Evolutionary conservation across 1,140 invertebrate species (phyloP), one percentile per base, ranked within the genome.

Genomic region (Cecropterus lyciades): DNA sequence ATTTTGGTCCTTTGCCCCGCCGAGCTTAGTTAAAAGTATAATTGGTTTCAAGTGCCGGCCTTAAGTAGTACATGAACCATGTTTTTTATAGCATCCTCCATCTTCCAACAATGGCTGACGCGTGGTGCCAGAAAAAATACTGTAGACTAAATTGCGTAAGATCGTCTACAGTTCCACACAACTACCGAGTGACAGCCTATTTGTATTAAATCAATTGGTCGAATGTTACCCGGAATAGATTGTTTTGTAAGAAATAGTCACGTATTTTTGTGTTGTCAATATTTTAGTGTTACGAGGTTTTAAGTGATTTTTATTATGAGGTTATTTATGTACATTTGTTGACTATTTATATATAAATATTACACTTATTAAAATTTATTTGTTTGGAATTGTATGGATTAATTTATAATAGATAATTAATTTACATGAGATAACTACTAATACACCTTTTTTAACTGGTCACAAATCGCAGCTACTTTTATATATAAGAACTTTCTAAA

Each of bases 11-110:
- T 73, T 74, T 60, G 65, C 65, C 52, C 65, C 62, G 70, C 37
- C 62, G 70, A 73, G 78, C 70, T 79, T 80, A 80, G 82, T 80
- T 82, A 78, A 84, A 86, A 81, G 77, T 81, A 82, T 82, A 86
- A 85, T 86, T 82, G 81, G 76, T 86, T 86, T 82, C 77, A 80
- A 88, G 84, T 81, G 84, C 73, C 70, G 69, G 73, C 59, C 72
- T 80, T 80, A 80, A 83, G 77, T 80, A 77, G 77, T 74, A 77
- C 77, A 81, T 75, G 77, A 80, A 79, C 68, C 69, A 72, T 69
- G 68, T 73, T 82, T 79, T 86, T 84, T 81, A 77, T 79, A 49
- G 65, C 75, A 76, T 77, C 73, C 75, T 75, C 69, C 73, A 66
- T 71, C 63, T 74, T 68, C 55, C 69, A 76, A 86, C 82, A 86